Conservation (phyloP, 2,113 vertebrate genomes). For the Clarias gariepinus region DNA sequence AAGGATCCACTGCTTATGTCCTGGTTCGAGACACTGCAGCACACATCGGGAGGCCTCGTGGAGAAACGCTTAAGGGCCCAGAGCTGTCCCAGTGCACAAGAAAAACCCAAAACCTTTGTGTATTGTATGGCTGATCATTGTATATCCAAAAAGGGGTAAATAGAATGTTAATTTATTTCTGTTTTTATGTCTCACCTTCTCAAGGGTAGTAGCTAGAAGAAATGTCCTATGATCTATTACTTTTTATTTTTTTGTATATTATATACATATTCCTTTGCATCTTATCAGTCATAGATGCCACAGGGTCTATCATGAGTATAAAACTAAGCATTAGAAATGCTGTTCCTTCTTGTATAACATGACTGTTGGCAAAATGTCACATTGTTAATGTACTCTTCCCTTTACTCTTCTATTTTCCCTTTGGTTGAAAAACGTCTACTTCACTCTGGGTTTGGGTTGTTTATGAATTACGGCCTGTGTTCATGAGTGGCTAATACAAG, state of each 20-base stretch:
- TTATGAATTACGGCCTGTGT: constrained; percentile 41
- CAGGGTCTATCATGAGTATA: neutral
- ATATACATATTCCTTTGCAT: constrained; percentile 5
- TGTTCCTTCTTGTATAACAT: neutral
- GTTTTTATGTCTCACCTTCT: no score
- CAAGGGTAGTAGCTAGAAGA: neutral
- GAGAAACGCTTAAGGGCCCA: no score
- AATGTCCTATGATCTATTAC: neutral
- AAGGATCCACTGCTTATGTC: no score
- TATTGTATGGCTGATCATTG: no score
- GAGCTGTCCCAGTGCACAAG: no score
- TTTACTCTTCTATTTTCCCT: constrained; percentile 38
- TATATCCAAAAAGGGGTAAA: no score
- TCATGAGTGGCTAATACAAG: constrained; percentile 42
- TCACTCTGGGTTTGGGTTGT: constrained; percentile 32
- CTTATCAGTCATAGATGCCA: neutral
- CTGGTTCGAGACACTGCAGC: no score
- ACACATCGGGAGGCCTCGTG: no score
- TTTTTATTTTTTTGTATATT: neutral
- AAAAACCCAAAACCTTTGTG: no score
- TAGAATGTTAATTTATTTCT: no score
- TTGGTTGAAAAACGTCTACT: constrained; percentile 17
- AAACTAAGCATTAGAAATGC: neutral
- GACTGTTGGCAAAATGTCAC: constrained; percentile 18
- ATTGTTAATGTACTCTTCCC: constrained; percentile 29